Percentiles rank a stretch among this genome's conserved stretches.
These are phyloP conservation scores for Zoanthus gigantus DNA, from an alignment of 92 coral and sea anemone genomes.

Conservation along the genomic window DNA sequence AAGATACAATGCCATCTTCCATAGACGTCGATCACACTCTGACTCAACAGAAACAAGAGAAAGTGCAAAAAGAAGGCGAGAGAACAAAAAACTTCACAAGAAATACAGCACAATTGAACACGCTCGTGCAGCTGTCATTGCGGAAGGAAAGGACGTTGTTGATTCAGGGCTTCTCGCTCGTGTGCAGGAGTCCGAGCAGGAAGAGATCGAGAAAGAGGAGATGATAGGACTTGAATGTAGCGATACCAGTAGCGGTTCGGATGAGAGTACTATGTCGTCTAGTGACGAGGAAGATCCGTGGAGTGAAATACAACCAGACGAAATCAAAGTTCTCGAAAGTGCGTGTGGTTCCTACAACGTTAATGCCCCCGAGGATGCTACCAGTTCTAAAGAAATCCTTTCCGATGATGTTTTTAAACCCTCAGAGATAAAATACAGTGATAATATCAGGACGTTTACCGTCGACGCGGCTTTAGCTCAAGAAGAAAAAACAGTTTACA, in stretches of 20 bases:
- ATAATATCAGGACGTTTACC: background rate
- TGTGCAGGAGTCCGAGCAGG: constrained; percentile 21
- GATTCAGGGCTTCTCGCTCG: background rate
- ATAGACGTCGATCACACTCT: constrained; percentile 60
- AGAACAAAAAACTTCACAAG: constrained; percentile 43
- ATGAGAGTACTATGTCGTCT: constrained; percentile 35
- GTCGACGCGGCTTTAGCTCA: background rate
- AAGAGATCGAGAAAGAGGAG: background rate
- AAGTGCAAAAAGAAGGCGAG: constrained; percentile 57
- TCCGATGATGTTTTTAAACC: background rate
- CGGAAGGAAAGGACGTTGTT: constrained; percentile 15
- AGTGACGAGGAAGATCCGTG: constrained; percentile 9
- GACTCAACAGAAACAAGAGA: constrained; percentile 59
- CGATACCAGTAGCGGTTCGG: constrained; percentile 32
- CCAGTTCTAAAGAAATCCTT: background rate
- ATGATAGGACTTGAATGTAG: background rate
- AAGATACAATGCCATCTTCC: constrained; percentile 78
- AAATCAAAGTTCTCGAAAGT: background rate
- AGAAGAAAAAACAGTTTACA: background rate
- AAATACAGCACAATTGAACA: constrained; percentile 58
- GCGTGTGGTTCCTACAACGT: background rate
- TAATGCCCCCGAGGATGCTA: background rate
- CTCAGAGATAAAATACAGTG: background rate
- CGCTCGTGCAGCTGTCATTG: constrained; percentile 46
- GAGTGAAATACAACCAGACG: background rate